Percentiles rank a stretch among this genome's conserved stretches.
Conservation (phyloP, 2,797 vertebrate species). For the Clarias platycephalus region DNA sequence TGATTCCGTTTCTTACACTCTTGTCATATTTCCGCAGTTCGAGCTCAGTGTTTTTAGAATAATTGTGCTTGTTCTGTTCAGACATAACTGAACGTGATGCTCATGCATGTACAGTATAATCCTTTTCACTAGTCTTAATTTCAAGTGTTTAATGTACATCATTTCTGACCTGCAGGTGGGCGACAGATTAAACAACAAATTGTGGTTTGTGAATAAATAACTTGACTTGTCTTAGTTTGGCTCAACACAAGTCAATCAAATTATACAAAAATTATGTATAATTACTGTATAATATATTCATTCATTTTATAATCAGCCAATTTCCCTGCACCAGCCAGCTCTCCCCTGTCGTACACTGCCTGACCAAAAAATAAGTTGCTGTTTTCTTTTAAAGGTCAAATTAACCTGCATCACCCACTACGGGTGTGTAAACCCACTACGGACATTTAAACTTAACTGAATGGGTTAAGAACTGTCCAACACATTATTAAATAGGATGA, state of each 20-base stretch:
- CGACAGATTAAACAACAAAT: not conserved
- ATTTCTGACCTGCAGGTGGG: not conserved
- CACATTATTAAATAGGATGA: no score
- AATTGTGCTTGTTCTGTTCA: no score
- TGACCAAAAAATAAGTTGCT: no score
- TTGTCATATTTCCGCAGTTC: not conserved
- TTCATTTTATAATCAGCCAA: not conserved
- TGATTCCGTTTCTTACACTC: not conserved
- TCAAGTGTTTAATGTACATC: not conserved
- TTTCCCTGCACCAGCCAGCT: not conserved
- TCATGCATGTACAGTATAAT: not conserved
- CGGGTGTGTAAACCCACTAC: no score
- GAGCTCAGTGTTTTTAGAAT: not conserved
- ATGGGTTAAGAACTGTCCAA: no score
- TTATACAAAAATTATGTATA: not conserved
- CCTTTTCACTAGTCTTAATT: not conserved
- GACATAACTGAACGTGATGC: not conserved
- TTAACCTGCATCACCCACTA: no score
- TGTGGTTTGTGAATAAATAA: no score
- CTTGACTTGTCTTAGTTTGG: not conserved
- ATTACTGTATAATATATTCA: no score
- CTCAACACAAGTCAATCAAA: not conserved
- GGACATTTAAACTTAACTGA: no score
- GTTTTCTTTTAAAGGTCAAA: no score
- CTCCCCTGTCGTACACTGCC: not conserved